Percentiles rank a stretch among this genome's conserved stretches.
These are phyloP conservation scores for Agapostemon virescens DNA, from an alignment of 2,888 invertebrate genomes.

Conservation along the genomic window DNA sequence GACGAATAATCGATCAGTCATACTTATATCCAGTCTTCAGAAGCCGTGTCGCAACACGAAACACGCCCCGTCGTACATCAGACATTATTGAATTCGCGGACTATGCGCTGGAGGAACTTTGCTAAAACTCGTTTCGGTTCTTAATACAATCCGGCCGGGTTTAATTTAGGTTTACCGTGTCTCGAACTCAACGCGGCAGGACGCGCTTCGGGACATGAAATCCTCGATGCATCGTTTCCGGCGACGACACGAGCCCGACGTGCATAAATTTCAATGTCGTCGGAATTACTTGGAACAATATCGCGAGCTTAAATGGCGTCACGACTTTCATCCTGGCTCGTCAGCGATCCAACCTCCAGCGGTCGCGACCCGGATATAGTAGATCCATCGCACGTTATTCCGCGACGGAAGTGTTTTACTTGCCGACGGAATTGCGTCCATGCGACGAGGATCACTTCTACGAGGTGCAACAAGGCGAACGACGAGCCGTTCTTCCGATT, in stretches of 20 bases:
- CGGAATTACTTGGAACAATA: conserved; percentile 29
- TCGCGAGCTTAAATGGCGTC: conserved; percentile 13
- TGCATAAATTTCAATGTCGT: conserved; percentile 19
- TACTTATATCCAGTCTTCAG: neutral
- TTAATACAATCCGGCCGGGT: conserved; percentile 12
- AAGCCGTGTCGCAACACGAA: neutral
- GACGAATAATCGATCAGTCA: neutral
- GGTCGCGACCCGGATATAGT: neutral
- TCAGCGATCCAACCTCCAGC: neutral
- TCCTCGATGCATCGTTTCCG: conserved; percentile 2
- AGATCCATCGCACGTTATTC: conserved; percentile 13
- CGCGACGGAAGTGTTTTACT: conserved; percentile 3
- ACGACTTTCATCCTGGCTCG: conserved; percentile 5
- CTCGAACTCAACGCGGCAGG: neutral
- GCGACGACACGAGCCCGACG: neutral
- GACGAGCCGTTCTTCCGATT: neutral
- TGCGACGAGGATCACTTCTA: neutral
- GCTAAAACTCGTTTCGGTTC: neutral
- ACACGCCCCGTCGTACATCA: neutral
- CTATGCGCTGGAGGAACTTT: too few relatives aligned
- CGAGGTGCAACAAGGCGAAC: neutral
- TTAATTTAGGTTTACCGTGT: conserved; percentile 9
- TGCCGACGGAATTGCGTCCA: neutral
- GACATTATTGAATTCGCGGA: conserved; percentile 3
- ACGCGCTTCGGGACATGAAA: neutral